Conservation (phyloP, 2,113 vertebrate genomes). For the human region DNA sequence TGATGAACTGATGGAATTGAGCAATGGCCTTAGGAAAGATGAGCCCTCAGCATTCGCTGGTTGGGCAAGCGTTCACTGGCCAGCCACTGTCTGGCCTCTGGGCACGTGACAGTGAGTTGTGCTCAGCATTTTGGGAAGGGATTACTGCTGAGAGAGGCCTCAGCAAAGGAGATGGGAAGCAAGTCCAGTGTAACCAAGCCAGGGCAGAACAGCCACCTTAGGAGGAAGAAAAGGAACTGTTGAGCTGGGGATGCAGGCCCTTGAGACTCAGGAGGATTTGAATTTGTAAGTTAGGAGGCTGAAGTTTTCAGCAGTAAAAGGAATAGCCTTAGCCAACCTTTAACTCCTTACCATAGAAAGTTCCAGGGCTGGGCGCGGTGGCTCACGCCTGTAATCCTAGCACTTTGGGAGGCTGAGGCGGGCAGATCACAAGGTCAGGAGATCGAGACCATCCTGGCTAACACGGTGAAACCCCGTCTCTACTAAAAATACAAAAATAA, state of each 20-base stretch:
- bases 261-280: neutral
- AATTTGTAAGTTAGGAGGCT: neutral
- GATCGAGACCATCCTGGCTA: too few relatives aligned
- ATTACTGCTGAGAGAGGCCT: neutral
- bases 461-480: too few relatives aligned
- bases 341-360: neutral
- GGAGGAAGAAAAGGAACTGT: neutral
- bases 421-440: too few relatives aligned
- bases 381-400: too few relatives aligned
- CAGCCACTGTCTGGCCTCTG: neutral
- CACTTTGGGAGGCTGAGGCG: too few relatives aligned
- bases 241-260: neutral
- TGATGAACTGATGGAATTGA: neutral
- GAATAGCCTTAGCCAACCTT: neutral
- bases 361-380: neutral
- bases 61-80: neutral
- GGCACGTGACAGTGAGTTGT: neutral
- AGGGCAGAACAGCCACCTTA: neutral
- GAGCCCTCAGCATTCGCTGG: neutral
- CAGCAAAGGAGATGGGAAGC: neutral
- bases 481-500: too few relatives aligned
- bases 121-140: neutral
- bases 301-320: neutral
- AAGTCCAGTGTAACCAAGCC: neutral
- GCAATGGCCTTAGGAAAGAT: neutral